Evolutionary conservation across 2,113 vertebrate genomes (phyloP), one percentile per base, ranked within the genome.

Genomic region (Syrmaticus mikado): DNA sequence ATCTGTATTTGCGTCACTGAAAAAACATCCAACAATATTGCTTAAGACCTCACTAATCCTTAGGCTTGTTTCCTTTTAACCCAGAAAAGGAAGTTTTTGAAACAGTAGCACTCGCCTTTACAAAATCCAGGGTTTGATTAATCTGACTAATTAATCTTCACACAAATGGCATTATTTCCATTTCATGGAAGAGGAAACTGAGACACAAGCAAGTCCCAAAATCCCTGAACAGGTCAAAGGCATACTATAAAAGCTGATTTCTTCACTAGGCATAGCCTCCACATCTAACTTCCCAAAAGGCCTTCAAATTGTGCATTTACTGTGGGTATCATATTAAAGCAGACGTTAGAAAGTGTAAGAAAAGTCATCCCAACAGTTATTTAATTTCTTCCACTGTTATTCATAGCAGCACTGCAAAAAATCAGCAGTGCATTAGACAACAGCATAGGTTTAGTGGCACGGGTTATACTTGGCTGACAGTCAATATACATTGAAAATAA

Each of bases 11-110:
- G 91, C 43, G 82, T 96, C 94, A 96, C 82, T 93, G 79, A 92
- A 57, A 94, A 95, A 94, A 61, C 68, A 94, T 94, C 65, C 95
- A 91, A 89, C 90, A 58, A 13, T 71, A 73, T 96, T 95, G 93
- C 95, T 91, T 94, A 95, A 96, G 94, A 92, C 87, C 93, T 81
- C 62, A 45, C 9, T 81, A 87, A 96, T 94, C 85, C 85, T 92
- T 75, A 66, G 64, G 18, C 74, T 96, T 82, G 81, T 45, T 96
- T 92, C 90, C 89, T 95, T 95, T 90, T 92, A 94, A 93, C 89
- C 58, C 91, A 96, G 92, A 90, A 90, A 92, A 87, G 62, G 45
- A 92, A 89, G 89, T 68, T 94, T 95, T 87, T 68, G 43, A 89
- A 96, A 82, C 55, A 58, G 77, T 65, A 87, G 65, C 2, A 0